phyloP scores from a whole-genome alignment of 2,113 vertebrate species.

The Bujurquina vittata region DNA sequence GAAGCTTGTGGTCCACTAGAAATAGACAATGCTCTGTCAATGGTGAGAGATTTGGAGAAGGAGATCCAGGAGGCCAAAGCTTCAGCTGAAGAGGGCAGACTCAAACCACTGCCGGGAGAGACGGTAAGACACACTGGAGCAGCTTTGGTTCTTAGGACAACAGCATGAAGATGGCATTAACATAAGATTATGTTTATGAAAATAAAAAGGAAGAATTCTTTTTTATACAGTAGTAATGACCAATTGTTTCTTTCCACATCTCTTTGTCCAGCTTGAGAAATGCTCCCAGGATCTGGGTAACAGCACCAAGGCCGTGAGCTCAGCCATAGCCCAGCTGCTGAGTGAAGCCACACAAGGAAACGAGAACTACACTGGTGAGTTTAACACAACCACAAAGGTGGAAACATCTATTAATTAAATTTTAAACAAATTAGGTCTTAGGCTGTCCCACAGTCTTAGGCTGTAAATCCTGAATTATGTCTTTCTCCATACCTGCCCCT shows the following conservation, averaged over 20 bases:
- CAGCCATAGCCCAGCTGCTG: constrained; percentile 91
- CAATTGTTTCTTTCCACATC: background rate
- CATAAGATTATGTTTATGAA: background rate
- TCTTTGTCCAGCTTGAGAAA: constrained; percentile 87
- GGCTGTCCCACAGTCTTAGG: background rate
- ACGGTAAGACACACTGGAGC: constrained; percentile 79
- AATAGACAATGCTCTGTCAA: constrained; percentile 91
- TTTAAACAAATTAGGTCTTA: background rate
- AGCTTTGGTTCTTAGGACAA: background rate
- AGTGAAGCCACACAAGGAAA: constrained; percentile 97
- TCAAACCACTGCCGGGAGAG: constrained; percentile 93
- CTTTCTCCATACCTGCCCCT: background rate
- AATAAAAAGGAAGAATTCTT: too few relatives aligned
- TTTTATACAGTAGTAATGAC: background rate
- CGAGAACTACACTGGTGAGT: constrained; percentile 95
- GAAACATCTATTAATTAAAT: background rate
- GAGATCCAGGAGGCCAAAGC: constrained; percentile 92
- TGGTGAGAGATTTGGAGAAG: constrained; percentile 90
- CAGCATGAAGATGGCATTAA: background rate
- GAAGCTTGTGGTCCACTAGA: constrained; percentile 96
- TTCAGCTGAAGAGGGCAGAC: constrained; percentile 88
- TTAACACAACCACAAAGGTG: background rate
- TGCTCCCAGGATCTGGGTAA: constrained; percentile 93
- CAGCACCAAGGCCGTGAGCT: constrained; percentile 95
- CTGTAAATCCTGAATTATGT: background rate